These are phyloP conservation scores for Ficedula albicollis DNA, from an alignment of 2,797 vertebrate genomes.

Conservation along the genomic window DNA sequence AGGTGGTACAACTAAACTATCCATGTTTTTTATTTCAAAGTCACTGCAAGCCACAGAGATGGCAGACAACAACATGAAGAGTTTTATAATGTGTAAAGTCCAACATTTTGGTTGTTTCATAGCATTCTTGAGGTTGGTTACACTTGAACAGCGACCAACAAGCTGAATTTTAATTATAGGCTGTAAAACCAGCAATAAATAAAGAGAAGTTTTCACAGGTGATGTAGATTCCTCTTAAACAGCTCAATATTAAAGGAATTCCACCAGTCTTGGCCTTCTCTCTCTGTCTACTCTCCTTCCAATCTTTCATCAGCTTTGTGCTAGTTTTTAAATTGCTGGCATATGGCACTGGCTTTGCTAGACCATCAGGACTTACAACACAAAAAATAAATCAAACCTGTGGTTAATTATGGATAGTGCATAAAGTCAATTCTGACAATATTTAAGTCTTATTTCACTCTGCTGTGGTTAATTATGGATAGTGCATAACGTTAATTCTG, in stretches of 20 bases:
- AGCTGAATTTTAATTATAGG: constrained; percentile 58
- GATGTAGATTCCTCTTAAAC: not conserved
- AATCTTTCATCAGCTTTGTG: not conserved
- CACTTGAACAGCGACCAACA: constrained; percentile 47
- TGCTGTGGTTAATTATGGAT: too few species aligned
- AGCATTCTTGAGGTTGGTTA: constrained; percentile 38
- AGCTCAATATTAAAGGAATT: not conserved
- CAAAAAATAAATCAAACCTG: not conserved
- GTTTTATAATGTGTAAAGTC: not conserved
- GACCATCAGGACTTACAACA: not conserved
- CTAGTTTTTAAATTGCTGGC: not conserved
- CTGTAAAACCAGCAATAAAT: constrained; percentile 45
- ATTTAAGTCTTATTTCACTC: not conserved
- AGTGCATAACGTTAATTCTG: too few species aligned
- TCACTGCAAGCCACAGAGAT: not conserved
- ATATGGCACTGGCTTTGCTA: not conserved
- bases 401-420: not conserved
- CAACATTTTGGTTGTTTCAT: not conserved
- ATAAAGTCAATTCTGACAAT: not conserved
- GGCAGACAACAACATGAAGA: not conserved
- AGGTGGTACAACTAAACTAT: not conserved
- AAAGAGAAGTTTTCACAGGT: constrained; percentile 31
- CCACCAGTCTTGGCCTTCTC: not conserved
- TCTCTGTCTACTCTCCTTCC: not conserved
- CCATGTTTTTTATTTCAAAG: not conserved